Evolutionary conservation across 2,888 invertebrate species (phyloP).

Genomic region (Mimumesa dahlbomi): DNA sequence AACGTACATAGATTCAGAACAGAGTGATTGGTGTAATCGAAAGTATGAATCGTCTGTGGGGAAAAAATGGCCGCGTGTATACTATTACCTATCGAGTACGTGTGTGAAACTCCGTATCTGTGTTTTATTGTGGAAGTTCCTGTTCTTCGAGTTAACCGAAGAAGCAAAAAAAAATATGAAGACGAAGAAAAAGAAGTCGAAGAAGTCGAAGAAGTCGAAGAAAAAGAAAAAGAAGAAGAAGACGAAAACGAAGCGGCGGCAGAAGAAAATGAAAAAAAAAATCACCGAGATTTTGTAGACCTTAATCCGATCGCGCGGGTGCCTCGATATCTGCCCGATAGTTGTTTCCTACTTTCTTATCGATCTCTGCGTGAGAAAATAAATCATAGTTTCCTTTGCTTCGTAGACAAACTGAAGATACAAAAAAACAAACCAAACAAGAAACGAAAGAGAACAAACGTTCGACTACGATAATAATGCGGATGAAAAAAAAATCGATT

Average conservation of each 20-base stretch:
- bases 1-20: slow-evolving; percentile 34
- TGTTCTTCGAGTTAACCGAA: slow-evolving; percentile 71
- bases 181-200: slow-evolving; percentile 24
- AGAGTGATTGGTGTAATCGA: slow-evolving; percentile 45
- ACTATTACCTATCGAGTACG: slow-evolving; percentile 46
- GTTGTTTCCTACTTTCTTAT: slow-evolving; percentile 54
- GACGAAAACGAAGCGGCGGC: background rate
- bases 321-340: slow-evolving; percentile 70
- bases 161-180: background rate
- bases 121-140: slow-evolving; percentile 77
- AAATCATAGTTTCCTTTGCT: background rate
- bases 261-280: slow-evolving; percentile 46
- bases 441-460: slow-evolving; percentile 4
- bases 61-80: slow-evolving; percentile 68
- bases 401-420: background rate
- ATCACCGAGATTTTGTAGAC: slow-evolving; percentile 76
- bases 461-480: no score
- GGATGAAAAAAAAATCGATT: background rate
- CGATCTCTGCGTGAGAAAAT: slow-evolving; percentile 4
- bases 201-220: background rate
- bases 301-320: slow-evolving; percentile 68
- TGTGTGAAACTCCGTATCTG: slow-evolving; percentile 71
- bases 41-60: slow-evolving; percentile 51
- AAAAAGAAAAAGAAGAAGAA: background rate
- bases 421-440: background rate